Evolutionary conservation across 2,797 vertebrate species (phyloP).

Genomic region (Apogon hyalosoma): DNA sequence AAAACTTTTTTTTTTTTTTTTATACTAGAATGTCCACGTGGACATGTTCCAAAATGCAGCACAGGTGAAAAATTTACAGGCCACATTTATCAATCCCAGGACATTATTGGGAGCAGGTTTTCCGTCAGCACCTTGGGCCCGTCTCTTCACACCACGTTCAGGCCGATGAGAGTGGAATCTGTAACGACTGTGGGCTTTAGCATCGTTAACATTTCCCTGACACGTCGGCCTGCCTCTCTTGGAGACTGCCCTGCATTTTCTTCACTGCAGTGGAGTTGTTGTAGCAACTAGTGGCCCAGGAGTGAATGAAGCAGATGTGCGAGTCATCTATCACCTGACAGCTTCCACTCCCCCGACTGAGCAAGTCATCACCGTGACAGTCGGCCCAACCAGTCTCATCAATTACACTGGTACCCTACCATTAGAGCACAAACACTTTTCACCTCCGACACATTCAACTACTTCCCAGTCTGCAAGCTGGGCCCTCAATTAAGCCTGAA

Average conservation of each 20-base stretch:
- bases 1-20: constrained; percentile 6
- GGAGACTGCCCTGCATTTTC: constrained; percentile 90
- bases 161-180: constrained; percentile 81
- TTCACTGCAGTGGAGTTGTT: constrained; percentile 85
- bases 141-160: constrained; percentile 68
- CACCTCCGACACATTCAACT: constrained; percentile 70
- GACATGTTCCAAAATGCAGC: constrained; percentile 33
- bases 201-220: constrained; percentile 88
- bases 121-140: constrained; percentile 66
- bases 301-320: constrained; percentile 92
- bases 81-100: constrained; percentile 52
- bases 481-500: constrained; percentile 82
- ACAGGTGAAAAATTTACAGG: constrained; percentile 69
- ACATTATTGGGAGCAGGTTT: constrained; percentile 71
- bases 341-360: constrained; percentile 86
- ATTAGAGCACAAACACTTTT: constrained; percentile 78
- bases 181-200: constrained; percentile 84
- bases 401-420: constrained; percentile 79
- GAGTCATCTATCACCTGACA: constrained; percentile 87
- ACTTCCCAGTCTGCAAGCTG: constrained; percentile 76
- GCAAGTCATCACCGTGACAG: constrained; percentile 91
- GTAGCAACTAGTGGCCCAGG: constrained; percentile 90
- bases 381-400: constrained; percentile 78
- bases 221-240: constrained; percentile 84
- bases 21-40: constrained; percentile 21